Base-by-base conservation (phyloP, 2,888 invertebrate species). In the Ophioninae sp. region DNA sequence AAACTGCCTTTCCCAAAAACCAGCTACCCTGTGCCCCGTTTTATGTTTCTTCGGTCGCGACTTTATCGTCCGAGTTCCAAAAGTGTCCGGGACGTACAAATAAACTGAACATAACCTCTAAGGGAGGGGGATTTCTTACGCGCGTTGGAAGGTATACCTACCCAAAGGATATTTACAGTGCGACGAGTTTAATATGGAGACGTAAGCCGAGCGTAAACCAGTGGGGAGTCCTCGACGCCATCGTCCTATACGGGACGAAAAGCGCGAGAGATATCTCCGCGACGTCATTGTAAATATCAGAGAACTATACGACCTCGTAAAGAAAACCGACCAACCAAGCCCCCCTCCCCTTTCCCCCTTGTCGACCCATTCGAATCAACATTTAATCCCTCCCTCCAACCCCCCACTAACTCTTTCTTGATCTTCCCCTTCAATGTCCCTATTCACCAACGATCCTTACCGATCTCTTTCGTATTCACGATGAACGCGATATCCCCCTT, bases 261-360 rank as follows among this genome's bases (percentile, higher is more conserved):
- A 64, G 56, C 65, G 67, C 77, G 81, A 79, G 78, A 67, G 69
- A 65, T 77, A 77, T 75, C 67, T 80, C 76, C 83, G 41, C 89
- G 89, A 91, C 91, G 89, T 91, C 91, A 91, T 91, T 91, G 91
- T 91, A 91, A 91, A 91, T 91, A 91, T 91, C 91, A 88, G 87
- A n/a, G 87, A 83, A 86, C 90, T 91, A 90, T 91, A 91, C 89
- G 90, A 90, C 89, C 91, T 91, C 91, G 88, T 91, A 91, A 91
- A 91, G 88, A 90, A 90, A 87, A 73, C 80, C 59, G 61, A n/a
- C n/a, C n/a, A n/a, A n/a, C n/a, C n/a, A n/a, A n/a, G n/a, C n/a
- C n/a, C 80, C 71, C 71, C 37, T 22, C 82, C 58, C 68, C 10
- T 69, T n/a, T n/a, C n/a, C n/a, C n/a, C n/a, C n/a, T n/a, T n/a